A percentile compares a stretch with the other conserved stretches of the same genome.
These are phyloP conservation scores for Sandelia bainsii DNA, from an alignment of 2,797 vertebrate species.

Conservation along the genomic window DNA sequence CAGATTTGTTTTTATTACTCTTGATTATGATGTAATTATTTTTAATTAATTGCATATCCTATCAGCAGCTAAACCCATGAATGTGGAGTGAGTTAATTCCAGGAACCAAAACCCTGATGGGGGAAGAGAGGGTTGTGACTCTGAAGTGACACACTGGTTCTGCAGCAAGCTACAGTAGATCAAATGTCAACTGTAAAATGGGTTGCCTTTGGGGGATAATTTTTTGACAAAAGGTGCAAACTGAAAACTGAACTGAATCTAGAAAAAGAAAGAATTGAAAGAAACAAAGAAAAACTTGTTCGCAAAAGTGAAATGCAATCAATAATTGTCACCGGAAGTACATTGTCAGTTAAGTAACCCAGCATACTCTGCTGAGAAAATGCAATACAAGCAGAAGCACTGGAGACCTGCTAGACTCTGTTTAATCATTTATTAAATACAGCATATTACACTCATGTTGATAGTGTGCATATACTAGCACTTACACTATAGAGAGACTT, in stretches of 20 bases:
- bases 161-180: constrained; percentile 11
- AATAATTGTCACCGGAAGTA: constrained; percentile 24
- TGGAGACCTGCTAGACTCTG: constrained; percentile 39
- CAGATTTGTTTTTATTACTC: neutral
- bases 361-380: constrained; percentile 7
- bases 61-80: constrained; percentile 58
- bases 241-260: no score
- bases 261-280: neutral
- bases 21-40: neutral
- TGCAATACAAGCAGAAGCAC: constrained; percentile 32
- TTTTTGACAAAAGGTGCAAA: neutral
- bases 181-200: constrained; percentile 32
- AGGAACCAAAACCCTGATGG: constrained; percentile 44
- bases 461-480: constrained; percentile 77
- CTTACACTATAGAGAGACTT: constrained; percentile 68
- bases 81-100: constrained; percentile 56
- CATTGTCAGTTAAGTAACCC: constrained; percentile 6
- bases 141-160: constrained; percentile 29
- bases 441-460: constrained; percentile 81
- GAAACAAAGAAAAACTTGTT: no score
- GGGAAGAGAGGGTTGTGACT: constrained; percentile 27
- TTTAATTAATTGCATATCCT: constrained; percentile 51
- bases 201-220: neutral
- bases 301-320: neutral
- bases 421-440: constrained; percentile 85